Base-by-base conservation (phyloP, 2,113 vertebrate genomes). In the Gadus chalcogrammus region DNA sequence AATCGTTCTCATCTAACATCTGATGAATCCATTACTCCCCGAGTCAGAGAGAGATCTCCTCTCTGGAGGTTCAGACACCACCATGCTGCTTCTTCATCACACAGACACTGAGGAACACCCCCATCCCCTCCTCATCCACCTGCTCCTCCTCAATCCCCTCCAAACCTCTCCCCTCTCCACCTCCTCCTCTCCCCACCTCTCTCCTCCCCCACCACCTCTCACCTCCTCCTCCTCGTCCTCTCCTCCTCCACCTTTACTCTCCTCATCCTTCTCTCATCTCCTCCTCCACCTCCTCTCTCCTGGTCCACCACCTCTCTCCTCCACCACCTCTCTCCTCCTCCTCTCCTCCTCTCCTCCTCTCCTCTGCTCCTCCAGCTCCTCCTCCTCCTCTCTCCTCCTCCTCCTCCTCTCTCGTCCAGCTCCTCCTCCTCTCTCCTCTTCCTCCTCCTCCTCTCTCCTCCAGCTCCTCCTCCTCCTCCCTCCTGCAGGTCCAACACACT, bases 11-110 rank as follows among this genome's bases (percentile, higher is more conserved):
- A 48, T 48, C 12, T 2, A 11, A 11, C 42, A 48, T 48, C 9
- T 48, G 42, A 9, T 42, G 3, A 42, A 48, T 48, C 42, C 42
- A 13, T 2, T 48, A 11, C 7, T 9, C 6, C 9, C 5, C 5
- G 42, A 13, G 9, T 48, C 42, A 48, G 81, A 91, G 82, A 87
- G 88, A 77, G 73, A 61, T 72, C 78, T 82, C 78, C 74, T 77
- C 83, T 74, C 70, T 61, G 56, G 5, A 31, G 31, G 31, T 31
- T 31, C 31, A 31, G 31, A 31, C 4, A 3, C 31, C 31, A 31
- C 4, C 31, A 31, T 31, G 31, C 31, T 31, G 31, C 4, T 31
- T 31, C 31, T 31, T 31, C 3, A 31, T 31, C 31, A 31, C 31
- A 31, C 31, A 31, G 31, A 31, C 4, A 4, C 31, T 31, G 31